Evolutionary conservation across 2,113 vertebrate species (phyloP), one percentile per base, ranked within the genome.

Genomic region (Saccopteryx bilineata): DNA sequence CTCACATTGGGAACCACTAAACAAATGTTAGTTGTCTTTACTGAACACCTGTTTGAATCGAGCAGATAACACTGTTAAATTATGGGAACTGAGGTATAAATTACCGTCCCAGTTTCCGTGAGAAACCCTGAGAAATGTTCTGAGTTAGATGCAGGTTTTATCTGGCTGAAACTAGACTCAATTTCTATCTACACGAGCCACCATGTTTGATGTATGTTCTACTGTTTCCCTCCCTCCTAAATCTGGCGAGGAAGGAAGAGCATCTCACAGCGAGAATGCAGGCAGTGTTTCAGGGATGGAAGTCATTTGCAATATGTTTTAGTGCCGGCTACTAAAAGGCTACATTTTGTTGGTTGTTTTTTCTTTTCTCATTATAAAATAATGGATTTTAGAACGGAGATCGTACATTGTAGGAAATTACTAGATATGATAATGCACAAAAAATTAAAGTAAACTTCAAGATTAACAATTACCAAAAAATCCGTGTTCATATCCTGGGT

Each of bases 91-190:
- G 15, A 7, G 31, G 31, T 74, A 76, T 56, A 84, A 87, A 82
- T 87, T 26, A 48, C 18, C 74, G 54, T 94, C 48, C 17, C 24
- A 80, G 17, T n/a, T 87, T 85, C 91, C 39, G 9, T 69, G 48
- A 68, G 85, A 94, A 86, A 91, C 76, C 65, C 48, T 69, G 39
- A 85, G 61, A 92, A 94, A 75, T 76, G 7, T 66, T 63, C 48
- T 90, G 19, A 50, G 48, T 78, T 56, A 82, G 33, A 84, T 9
- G 5, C 6, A 82, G 33, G 48, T 65, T 92, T 96, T 92, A 96
- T 96, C 90, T 97, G 31, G 46, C 90, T 82, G 88, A 96, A 95
- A 88, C 54, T 87, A 96, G 95, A 94, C 76, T 81, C 68, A 60
- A 4, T 71, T 96, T 92, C 96, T 86, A 97, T 92, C 46, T 69